These are phyloP conservation scores for Xiphias gladius DNA, from an alignment of 2,113 vertebrate genomes.

Conservation along the genomic window DNA sequence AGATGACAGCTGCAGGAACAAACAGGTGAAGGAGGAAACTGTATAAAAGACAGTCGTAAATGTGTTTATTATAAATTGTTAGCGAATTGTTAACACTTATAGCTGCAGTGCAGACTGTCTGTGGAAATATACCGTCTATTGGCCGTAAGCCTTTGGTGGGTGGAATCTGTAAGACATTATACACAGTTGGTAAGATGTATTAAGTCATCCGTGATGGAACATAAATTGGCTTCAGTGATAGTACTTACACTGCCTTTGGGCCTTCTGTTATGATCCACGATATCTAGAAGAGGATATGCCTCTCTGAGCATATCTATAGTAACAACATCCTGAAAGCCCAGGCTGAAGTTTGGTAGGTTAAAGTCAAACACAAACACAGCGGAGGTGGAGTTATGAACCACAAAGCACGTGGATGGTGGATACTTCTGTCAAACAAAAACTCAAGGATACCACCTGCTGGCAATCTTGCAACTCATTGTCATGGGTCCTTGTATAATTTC, in stretches of 20 bases:
- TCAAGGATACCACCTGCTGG: neutral
- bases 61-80: neutral
- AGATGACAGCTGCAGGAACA: constrained; percentile 87
- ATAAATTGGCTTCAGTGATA: neutral
- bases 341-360: constrained; percentile 80
- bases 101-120: neutral
- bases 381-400: neutral
- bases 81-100: neutral
- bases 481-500: neutral
- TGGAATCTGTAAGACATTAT: constrained; percentile 82
- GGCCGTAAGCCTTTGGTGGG: constrained; percentile 84
- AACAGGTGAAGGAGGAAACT: neutral
- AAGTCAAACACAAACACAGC: constrained; percentile 60
- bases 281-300: constrained; percentile 92
- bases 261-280: constrained; percentile 93
- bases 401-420: neutral
- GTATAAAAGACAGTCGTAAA: neutral
- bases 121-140: constrained; percentile 89
- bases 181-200: neutral
- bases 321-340: constrained; percentile 92
- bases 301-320: constrained; percentile 91
- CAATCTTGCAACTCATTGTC: neutral
- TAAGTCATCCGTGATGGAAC: neutral
- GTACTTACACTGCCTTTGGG: constrained; percentile 88
- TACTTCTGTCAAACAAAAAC: neutral